Evolutionary conservation across 92 coral and sea anemone genomes (phyloP).

Genomic region (Diadumene lineata): DNA sequence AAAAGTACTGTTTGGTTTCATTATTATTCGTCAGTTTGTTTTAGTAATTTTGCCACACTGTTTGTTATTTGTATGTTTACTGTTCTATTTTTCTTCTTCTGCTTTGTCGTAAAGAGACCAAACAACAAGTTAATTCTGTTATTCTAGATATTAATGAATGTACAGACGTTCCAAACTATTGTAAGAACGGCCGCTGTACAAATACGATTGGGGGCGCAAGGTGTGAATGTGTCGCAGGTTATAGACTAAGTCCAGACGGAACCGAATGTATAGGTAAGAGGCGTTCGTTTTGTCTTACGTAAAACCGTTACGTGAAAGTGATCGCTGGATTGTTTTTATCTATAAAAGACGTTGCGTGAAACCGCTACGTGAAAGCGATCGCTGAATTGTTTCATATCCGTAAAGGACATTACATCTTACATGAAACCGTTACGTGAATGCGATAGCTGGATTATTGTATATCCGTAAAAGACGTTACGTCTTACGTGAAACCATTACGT

Average conservation of each 20-base stretch:
- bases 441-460: constrained; percentile 51
- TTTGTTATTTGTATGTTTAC: no score
- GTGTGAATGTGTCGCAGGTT: constrained; percentile 88
- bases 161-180: constrained; percentile 72
- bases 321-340: not conserved
- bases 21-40: no score
- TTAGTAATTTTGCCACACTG: no score
- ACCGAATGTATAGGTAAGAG: constrained; percentile 81
- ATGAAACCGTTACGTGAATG: constrained; percentile 94
- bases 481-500: not conserved
- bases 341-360: no score
- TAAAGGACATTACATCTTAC: not conserved
- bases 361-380: constrained; percentile 87
- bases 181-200: constrained; percentile 84
- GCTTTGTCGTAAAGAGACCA: no score
- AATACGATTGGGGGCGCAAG: constrained; percentile 96
- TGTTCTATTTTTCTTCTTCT: no score
- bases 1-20: no score
- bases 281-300: not conserved
- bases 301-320: not conserved
- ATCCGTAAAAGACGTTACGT: not conserved
- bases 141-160: constrained; percentile 83
- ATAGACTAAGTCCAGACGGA: constrained; percentile 58
- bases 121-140: not conserved
- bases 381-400: constrained; percentile 41